Evolutionary conservation across 2,797 vertebrate genomes (phyloP).

Genomic region (Lepilemur ruficaudatus): DNA sequence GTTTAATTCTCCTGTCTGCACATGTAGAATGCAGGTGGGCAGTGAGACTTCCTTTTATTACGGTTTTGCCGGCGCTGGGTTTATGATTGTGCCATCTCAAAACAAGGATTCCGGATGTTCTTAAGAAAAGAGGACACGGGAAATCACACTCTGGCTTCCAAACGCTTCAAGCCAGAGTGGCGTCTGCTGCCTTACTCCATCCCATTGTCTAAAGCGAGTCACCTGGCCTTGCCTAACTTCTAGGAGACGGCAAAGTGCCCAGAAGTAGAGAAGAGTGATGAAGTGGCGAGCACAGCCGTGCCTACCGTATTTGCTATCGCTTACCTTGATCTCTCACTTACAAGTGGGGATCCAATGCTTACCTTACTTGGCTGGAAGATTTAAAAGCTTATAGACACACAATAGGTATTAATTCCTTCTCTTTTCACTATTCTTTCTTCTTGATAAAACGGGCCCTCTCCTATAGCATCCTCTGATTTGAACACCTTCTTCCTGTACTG

Average conservation of each 20-base stretch:
- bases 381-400: background rate
- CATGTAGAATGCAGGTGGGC: too few relatives aligned
- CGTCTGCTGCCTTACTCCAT: background rate
- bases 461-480: accelerated
- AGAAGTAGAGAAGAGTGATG: background rate
- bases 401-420: background rate
- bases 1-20: background rate
- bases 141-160: background rate
- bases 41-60: background rate
- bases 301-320: background rate
- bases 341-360: background rate
- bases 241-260: background rate
- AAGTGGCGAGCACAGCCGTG: background rate
- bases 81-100: background rate
- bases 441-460: background rate
- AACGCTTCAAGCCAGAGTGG: background rate
- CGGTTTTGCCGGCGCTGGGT: too few relatives aligned
- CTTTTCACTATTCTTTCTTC: background rate
- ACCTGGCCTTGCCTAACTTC: background rate
- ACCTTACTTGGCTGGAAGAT: background rate
- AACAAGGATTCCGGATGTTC: background rate
- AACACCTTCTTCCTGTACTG: background rate
- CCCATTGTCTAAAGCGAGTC: background rate
- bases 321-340: background rate
- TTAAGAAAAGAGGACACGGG: background rate